Percentiles rank a stretch among this genome's conserved stretches.
These are phyloP conservation scores for Neosilurus hyrtlii DNA, from an alignment of 2,797 vertebrate genomes.

Conservation along the genomic window DNA sequence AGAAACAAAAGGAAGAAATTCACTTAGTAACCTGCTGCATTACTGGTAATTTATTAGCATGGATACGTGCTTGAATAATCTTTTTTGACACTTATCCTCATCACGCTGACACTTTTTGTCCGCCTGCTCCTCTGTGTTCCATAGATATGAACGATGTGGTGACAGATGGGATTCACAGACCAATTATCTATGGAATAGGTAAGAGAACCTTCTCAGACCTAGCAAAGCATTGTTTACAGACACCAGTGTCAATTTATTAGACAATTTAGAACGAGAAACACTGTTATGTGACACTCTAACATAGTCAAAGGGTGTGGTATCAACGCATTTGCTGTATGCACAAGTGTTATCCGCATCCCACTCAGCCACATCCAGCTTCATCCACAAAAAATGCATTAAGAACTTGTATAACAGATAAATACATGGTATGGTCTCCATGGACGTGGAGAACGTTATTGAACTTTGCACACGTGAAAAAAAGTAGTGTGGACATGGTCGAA, in stretches of 20 bases:
- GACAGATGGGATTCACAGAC: conserved; percentile 82
- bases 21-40: conserved; percentile 91
- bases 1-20: conserved; percentile 85
- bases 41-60: conserved; percentile 76
- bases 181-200: conserved; percentile 91
- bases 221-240: background rate
- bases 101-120: background rate
- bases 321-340: background rate
- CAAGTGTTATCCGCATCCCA: background rate
- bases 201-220: conserved; percentile 47
- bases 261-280: background rate
- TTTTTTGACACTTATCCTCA: background rate
- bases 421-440: too few relatives aligned
- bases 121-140: conserved; percentile 33
- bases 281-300: background rate
- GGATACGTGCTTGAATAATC: background rate
- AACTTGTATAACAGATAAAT: too few relatives aligned
- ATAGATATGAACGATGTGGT: conserved; percentile 87
- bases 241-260: background rate
- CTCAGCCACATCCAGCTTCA: too few relatives aligned
- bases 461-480: too few relatives aligned
- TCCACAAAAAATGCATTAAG: too few relatives aligned
- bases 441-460: too few relatives aligned
- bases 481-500: too few relatives aligned
- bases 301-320: background rate